Base-by-base conservation (phyloP, 2,888 invertebrate genomes). In the Malacosoma neustria region DNA sequence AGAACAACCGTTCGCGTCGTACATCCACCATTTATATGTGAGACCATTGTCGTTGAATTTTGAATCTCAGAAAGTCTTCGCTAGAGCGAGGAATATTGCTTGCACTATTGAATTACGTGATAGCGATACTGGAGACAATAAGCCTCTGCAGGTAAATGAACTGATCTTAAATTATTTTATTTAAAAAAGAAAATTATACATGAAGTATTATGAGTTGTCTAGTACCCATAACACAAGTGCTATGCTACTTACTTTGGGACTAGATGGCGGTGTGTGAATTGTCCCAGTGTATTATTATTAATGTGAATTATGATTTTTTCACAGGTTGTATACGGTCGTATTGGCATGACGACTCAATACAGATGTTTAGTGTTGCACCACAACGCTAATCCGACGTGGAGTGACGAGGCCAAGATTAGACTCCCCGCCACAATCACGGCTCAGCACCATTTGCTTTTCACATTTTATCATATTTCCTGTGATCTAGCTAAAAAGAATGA, bases 391-490 rank as follows among this genome's bases (percentile, higher is more conserved):
- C 98, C 98, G 1, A 90, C 91, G 11, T 98, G 97, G 94, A 92
- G 94, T 63, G 97, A 97, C 72, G 98, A 98, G 82, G 91, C 97
- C 33, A 99, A 99, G 86, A 88, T 99, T 40, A 89, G 92, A 13
- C 85, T 99, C 29, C 99, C 99, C 0, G 89, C 95, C 11, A 92
- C 95, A 44, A 82, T 99, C 35, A 92, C 94, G 31, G 77, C 91
- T 0, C 91, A 92, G 36, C 98, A 98, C 73, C 99, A 99, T 69
- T 77, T 99, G 39, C 87, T 99, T 36, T 98, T 99, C 81, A 95
- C 95, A 3, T 98, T 99, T 81, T 93, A 95, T 63, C 99, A 99
- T 72, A 94, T 99, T 43, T 96, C 97, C 42, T 98, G 98, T 67
- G 94, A 96, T 76, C 88, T 93, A 47, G 89, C 93, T 35, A 93